phyloP scores from a whole-genome alignment of 2,888 invertebrate genomes.

The Silvanus unidentatus region DNA sequence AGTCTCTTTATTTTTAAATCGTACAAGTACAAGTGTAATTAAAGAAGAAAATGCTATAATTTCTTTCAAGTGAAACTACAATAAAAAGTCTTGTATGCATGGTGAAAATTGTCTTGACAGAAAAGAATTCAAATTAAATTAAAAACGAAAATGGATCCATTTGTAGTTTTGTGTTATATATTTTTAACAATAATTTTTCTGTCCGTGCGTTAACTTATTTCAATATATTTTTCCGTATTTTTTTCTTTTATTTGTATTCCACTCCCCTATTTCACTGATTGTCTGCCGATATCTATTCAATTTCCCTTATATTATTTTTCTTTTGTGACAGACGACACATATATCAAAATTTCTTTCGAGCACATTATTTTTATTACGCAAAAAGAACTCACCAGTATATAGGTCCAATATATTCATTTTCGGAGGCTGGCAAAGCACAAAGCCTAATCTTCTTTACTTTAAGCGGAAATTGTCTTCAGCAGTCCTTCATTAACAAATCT shows the following conservation, averaged over 20 bases:
- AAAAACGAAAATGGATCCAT: too few species aligned
- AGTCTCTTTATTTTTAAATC: too few species aligned
- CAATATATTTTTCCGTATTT: slow-evolving; percentile 13
- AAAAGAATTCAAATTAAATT: too few species aligned
- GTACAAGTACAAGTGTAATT: too few species aligned
- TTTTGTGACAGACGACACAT: slow-evolving; percentile 22
- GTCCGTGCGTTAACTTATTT: slow-evolving; percentile 1
- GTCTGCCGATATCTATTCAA: slow-evolving; percentile 25
- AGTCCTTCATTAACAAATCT: too few species aligned
- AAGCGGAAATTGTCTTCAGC: too few species aligned
- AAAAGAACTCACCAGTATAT: slow-evolving; percentile 17
- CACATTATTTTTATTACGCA: slow-evolving; percentile 19
- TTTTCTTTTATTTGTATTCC: slow-evolving; percentile 16
- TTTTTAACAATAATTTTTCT: neutral
- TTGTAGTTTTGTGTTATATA: too few species aligned
- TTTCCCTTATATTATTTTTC: slow-evolving; percentile 24
- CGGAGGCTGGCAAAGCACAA: too few species aligned
- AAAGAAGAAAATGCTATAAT: too few species aligned
- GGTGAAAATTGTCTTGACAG: too few species aligned
- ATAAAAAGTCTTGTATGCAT: too few species aligned
- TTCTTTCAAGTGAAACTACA: slow-evolving; percentile 1
- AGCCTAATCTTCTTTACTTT: too few species aligned
- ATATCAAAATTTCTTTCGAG: slow-evolving; percentile 21
- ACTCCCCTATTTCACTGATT: slow-evolving; percentile 21
- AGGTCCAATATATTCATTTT: neutral